Conservation (phyloP, 1,140 invertebrate species). For the Diabrotica undecimpunctata region DNA sequence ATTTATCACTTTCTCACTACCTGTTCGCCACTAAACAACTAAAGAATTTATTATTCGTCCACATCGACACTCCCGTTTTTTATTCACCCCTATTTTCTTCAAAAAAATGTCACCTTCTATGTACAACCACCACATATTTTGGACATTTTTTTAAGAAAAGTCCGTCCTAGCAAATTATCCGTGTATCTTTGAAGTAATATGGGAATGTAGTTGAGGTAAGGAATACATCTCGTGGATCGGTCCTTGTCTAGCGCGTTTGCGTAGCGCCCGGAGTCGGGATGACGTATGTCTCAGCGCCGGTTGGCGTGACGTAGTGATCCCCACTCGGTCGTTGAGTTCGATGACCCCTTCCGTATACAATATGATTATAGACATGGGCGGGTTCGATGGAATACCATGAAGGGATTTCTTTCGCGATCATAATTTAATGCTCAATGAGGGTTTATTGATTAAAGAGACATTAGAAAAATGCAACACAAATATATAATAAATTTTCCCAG, state of each 20-base stretch:
- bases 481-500: too few relatives aligned
- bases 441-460: neutral
- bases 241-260: constrained; percentile 32
- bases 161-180: constrained; percentile 44
- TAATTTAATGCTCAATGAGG: neutral
- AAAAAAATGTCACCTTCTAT: neutral
- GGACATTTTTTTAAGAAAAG: constrained; percentile 44
- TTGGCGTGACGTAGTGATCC: constrained; percentile 41
- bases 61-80: neutral
- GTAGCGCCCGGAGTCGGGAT: constrained; percentile 5
- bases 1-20: too few relatives aligned
- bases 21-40: too few relatives aligned
- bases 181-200: constrained; percentile 44
- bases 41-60: neutral
- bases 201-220: constrained; percentile 33
- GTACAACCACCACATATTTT: constrained; percentile 31
- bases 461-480: too few relatives aligned
- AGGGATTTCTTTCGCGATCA: constrained; percentile 14
- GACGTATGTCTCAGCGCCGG: constrained; percentile 34
- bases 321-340: constrained; percentile 36
- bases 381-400: neutral
- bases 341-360: constrained; percentile 36
- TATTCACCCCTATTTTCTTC: neutral
- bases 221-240: constrained; percentile 16
- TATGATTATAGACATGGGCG: constrained; percentile 31